A percentile compares a stretch with the other conserved stretches of the same genome.
These are phyloP conservation scores for Lophius piscatorius DNA, from an alignment of 2,113 vertebrate species.

Conservation along the genomic window DNA sequence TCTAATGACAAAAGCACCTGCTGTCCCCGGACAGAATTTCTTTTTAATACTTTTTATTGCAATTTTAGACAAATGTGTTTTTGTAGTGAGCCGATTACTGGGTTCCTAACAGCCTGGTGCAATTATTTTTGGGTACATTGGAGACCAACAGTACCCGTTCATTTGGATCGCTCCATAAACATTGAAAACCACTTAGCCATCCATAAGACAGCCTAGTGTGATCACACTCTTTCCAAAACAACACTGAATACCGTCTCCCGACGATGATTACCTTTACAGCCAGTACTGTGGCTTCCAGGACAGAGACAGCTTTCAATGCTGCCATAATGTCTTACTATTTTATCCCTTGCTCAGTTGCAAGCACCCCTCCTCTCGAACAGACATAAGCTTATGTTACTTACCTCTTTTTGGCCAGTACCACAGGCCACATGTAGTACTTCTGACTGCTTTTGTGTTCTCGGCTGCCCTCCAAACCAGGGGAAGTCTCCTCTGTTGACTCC, in stretches of 20 bases:
- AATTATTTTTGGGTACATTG: constrained; percentile 22
- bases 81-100: constrained; percentile 23
- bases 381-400: constrained; percentile 9
- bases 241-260: constrained; percentile 41
- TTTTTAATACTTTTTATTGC: constrained; percentile 52
- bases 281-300: constrained; percentile 50
- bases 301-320: constrained; percentile 29
- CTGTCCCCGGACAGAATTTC: constrained; percentile 47
- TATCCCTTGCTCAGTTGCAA: constrained; percentile 6
- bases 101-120: constrained; percentile 39
- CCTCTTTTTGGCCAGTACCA: constrained; percentile 16
- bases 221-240: constrained; percentile 53
- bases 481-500: constrained; percentile 13
- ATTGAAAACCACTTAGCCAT: constrained; percentile 50
- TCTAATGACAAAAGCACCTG: constrained; percentile 64
- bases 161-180: constrained; percentile 60
- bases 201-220: constrained; percentile 23
- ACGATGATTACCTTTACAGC: constrained; percentile 62
- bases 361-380: background rate
- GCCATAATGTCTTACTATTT: constrained; percentile 20
- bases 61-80: constrained; percentile 70
- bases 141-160: constrained; percentile 41
- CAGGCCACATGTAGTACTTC: constrained; percentile 8
- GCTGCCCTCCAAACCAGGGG: constrained; percentile 9
- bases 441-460: constrained; percentile 25